Conservation (phyloP, 2,888 invertebrate genomes). For the Thysanoteuthis rhombus region DNA sequence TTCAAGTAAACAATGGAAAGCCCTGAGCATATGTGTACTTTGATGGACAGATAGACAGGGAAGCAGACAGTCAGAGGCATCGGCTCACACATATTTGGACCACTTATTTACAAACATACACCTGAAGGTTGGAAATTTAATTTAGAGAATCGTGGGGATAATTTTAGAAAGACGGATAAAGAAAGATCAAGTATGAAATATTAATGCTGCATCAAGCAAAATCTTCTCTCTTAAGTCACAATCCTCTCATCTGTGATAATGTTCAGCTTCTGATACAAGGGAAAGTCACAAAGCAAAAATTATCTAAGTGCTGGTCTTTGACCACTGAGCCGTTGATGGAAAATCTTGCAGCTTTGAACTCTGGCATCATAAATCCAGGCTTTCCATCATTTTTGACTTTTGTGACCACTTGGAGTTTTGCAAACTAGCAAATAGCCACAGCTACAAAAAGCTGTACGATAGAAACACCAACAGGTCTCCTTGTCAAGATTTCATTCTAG, state of each 20-base stretch:
- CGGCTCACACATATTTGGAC: not conserved
- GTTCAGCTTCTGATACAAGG: constrained; percentile 26
- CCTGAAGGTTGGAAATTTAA: constrained; percentile 12
- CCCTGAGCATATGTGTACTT: not conserved
- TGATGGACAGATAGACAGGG: not conserved
- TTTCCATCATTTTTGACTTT: constrained; percentile 30
- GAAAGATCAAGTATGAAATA: constrained; percentile 18
- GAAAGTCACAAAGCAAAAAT: constrained; percentile 24
- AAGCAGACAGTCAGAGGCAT: not conserved
- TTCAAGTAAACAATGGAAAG: constrained; percentile 12
- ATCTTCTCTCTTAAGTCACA: not conserved
- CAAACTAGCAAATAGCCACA: constrained; percentile 29
- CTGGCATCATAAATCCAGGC: constrained; percentile 29
- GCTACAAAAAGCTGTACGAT: constrained; percentile 21
- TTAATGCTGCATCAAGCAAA: constrained; percentile 1
- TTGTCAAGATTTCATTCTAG: constrained; percentile 31
- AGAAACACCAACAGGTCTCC: constrained; percentile 32
- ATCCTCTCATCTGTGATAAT: constrained; percentile 28
- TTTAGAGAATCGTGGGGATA: not conserved
- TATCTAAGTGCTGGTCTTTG: constrained; percentile 29
- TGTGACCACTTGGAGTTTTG: constrained; percentile 29
- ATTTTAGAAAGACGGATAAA: not conserved
- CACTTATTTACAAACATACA: not conserved
- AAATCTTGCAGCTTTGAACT: constrained; percentile 29
- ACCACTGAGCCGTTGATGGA: not conserved